These are phyloP conservation scores for Myotis pilosus DNA, from an alignment of 2,797 vertebrate species.

Conservation along the genomic window DNA sequence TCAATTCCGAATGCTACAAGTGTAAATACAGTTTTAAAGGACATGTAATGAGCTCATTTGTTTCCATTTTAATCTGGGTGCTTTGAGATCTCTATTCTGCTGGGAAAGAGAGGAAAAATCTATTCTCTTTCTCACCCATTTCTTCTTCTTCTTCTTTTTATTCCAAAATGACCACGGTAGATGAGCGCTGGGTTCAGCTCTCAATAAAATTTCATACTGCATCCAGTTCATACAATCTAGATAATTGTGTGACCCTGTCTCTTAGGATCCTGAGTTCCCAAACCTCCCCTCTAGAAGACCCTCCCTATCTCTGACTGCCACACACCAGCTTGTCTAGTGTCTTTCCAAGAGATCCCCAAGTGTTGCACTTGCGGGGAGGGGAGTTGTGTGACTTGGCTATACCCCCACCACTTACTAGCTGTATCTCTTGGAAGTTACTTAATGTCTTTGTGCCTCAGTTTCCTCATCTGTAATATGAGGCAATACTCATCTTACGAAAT, in stretches of 20 bases:
- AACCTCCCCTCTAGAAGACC: neutral
- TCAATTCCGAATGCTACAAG: neutral
- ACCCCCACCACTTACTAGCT: neutral
- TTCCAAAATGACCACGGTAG: neutral
- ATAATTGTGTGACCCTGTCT: neutral
- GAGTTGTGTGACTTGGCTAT: neutral
- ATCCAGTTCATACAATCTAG: neutral
- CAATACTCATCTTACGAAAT: neutral
- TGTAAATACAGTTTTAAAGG: neutral
- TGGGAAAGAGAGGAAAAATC: neutral
- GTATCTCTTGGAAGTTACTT: too few species aligned
- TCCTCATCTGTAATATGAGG: neutral
- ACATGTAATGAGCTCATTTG: constrained; percentile 13
- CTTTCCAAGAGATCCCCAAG: neutral
- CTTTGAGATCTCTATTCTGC: constrained; percentile 53
- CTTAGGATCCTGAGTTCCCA: neutral
- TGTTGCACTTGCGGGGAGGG: neutral
- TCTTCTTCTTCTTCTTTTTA: neutral
- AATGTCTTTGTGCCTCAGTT: neutral
- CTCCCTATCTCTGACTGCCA: neutral
- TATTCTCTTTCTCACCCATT: neutral
- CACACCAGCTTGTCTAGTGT: neutral
- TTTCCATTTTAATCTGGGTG: neutral
- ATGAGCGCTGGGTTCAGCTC: neutral
- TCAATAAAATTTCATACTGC: neutral